A percentile compares a stretch with the other conserved stretches of the same genome.
Conservation (phyloP, 2,797 vertebrate species). For the Margarornis squamiger region DNA sequence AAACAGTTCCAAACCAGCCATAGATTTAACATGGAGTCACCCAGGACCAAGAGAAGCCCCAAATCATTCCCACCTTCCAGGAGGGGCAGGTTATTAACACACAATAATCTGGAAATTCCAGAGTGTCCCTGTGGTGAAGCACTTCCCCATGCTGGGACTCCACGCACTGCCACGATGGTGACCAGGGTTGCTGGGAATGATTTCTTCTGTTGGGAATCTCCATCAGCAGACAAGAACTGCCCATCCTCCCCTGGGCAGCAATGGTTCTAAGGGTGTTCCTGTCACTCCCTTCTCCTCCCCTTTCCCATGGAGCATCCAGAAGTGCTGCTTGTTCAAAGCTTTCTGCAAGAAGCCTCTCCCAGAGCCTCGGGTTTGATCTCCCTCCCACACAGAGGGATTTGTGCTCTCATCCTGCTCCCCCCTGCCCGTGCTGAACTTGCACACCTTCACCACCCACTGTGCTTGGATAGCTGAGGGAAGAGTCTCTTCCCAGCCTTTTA, state of each 20-base stretch:
- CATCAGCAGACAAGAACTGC: background rate
- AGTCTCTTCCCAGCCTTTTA: background rate
- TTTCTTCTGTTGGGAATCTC: background rate
- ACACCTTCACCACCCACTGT: background rate
- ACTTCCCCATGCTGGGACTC: background rate
- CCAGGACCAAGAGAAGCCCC: background rate
- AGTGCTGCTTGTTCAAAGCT: background rate
- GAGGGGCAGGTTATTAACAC: too few relatives aligned
- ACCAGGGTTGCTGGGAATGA: background rate
- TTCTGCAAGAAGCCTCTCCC: background rate
- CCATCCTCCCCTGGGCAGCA: background rate
- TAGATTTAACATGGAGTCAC: background rate
- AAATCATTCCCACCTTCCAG: background rate
- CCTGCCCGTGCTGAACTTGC: background rate
- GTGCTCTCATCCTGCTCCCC: background rate
- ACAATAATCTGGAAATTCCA: background rate
- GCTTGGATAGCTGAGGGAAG: background rate
- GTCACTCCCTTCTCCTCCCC: background rate
- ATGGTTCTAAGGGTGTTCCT: fast-evolving
- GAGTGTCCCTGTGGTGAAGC: background rate
- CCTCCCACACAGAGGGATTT: background rate
- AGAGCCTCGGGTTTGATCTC: background rate
- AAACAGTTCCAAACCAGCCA: background rate
- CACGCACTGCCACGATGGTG: background rate
- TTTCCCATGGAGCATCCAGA: background rate